Percentiles rank a stretch among this genome's conserved stretches.
These are phyloP conservation scores for Manis crassicaudata DNA, from an alignment of 2,797 vertebrate species.

Conservation along the genomic window DNA sequence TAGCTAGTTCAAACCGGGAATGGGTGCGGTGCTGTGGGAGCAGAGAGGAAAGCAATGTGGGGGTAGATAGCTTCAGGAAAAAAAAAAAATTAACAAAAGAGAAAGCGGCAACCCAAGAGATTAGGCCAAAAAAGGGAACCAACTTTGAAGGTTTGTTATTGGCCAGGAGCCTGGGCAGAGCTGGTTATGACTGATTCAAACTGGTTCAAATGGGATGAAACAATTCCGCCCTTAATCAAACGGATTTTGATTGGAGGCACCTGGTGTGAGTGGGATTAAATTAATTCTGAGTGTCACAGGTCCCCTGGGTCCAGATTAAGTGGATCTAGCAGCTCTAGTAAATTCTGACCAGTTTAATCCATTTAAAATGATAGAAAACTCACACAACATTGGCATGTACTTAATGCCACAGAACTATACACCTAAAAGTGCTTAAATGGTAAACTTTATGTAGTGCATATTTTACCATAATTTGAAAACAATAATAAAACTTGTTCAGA, in stretches of 20 bases:
- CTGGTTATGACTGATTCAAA: not conserved
- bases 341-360: not conserved
- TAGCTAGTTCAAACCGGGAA: not conserved
- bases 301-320: not conserved
- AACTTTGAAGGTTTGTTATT: not conserved
- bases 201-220: not conserved
- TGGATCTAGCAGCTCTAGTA: not conserved
- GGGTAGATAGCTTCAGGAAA: not conserved
- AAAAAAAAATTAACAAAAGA: not conserved
- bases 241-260: not conserved
- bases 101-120: not conserved
- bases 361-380: slow-evolving; percentile 17
- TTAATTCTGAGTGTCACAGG: not conserved
- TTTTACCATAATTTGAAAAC: not conserved
- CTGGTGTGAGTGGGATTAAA: not conserved
- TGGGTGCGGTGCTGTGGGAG: not conserved
- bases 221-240: not conserved
- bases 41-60: not conserved
- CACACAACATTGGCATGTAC: not conserved
- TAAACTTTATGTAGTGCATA: not conserved
- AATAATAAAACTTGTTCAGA: not conserved
- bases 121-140: not conserved
- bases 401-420: not conserved
- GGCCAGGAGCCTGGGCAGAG: not conserved
- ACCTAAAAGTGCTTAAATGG: not conserved